Conservation (phyloP, 2,113 vertebrate genomes). For the Rallus limicola region DNA sequence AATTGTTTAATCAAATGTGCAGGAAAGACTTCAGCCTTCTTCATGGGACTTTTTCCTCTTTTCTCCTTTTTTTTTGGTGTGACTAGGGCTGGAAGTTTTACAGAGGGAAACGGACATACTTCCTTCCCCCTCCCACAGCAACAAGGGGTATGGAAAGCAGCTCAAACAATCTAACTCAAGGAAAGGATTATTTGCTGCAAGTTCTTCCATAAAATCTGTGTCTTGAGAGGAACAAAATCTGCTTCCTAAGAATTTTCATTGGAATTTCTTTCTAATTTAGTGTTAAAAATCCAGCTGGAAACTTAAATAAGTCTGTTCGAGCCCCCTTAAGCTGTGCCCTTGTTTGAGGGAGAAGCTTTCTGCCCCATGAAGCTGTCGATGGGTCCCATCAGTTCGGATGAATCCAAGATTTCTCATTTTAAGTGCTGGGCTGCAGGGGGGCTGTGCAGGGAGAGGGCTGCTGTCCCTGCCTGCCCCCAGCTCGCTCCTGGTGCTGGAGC, state of each 20-base stretch:
- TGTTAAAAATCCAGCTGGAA: not conserved
- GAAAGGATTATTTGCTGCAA: not conserved
- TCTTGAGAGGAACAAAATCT: not conserved
- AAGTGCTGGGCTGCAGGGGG: not conserved
- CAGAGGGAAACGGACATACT: fast-evolving
- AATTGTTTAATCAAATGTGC: not conserved
- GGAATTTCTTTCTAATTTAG: not conserved
- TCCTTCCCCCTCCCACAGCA: not conserved
- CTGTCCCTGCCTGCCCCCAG: not conserved
- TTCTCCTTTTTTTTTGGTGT: not conserved
- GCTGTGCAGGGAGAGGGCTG: not conserved
- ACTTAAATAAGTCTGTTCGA: not conserved
- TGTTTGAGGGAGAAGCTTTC: not conserved
- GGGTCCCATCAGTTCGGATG: not conserved
- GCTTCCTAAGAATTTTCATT: not conserved
- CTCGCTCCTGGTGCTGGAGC: not conserved
- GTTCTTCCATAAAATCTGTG: not conserved
- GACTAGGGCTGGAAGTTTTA: not conserved
- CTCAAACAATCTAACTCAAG: not conserved
- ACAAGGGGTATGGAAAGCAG: not conserved
- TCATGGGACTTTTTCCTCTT: fast-evolving
- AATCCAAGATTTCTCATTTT: not conserved
- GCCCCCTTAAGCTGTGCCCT: not conserved
- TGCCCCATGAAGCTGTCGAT: not conserved
- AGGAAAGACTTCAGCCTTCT: not conserved